These are phyloP conservation scores for Oncorhynchus nerka DNA, from an alignment of 2,113 vertebrate genomes.

Conservation along the genomic window DNA sequence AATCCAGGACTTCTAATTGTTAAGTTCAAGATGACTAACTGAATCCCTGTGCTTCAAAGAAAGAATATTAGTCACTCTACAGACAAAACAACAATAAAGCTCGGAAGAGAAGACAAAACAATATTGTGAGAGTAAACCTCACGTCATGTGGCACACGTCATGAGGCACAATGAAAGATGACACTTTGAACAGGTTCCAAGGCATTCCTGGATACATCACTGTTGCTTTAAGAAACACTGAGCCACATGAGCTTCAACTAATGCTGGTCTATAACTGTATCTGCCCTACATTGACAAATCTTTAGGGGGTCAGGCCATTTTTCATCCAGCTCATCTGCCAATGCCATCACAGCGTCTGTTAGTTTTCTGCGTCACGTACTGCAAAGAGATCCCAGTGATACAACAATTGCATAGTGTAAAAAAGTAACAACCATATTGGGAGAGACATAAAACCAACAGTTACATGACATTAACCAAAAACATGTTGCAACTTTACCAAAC, in stretches of 20 bases:
- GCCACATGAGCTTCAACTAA: conserved; percentile 2
- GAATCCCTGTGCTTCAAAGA: neutral
- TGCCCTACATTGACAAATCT: conserved; percentile 35
- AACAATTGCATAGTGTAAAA: too few species aligned
- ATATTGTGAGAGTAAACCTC: neutral
- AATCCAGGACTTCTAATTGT: neutral
- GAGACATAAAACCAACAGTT: neutral
- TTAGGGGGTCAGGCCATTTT: conserved; percentile 14
- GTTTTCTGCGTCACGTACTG: conserved; percentile 29
- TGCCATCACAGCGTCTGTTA: conserved; percentile 1
- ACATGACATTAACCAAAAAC: neutral
- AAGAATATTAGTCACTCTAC: neutral
- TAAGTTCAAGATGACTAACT: neutral
- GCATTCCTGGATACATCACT: neutral
- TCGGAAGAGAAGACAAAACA: neutral
- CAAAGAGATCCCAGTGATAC: conserved; percentile 1
- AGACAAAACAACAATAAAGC: neutral
- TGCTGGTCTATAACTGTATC: conserved; percentile 33
- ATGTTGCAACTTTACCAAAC: conserved; percentile 16
- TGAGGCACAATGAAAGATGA: neutral
- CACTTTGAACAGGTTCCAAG: neutral
- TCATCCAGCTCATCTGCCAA: conserved; percentile 12
- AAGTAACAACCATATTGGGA: neutral
- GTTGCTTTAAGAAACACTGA: conserved; percentile 10
- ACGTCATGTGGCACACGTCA: neutral